Conservation (phyloP, 92 coral and sea anemone genomes). For the Umimayanthus kanabou region DNA sequence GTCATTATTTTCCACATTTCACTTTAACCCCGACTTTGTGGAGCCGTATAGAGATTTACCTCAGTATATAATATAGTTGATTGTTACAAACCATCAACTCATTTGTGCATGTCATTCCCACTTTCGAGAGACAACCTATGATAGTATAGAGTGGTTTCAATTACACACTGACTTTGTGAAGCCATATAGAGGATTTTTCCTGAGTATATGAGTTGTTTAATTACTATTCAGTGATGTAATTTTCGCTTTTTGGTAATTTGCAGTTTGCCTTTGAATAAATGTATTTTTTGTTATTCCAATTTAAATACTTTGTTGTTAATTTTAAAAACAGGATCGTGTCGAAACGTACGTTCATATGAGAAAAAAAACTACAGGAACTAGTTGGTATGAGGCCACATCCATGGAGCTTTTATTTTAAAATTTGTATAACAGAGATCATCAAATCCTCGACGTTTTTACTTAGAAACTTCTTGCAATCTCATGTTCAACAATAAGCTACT, state of each 20-base stretch:
- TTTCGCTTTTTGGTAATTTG: not conserved
- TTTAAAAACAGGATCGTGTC: not conserved
- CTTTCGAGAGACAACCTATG: too few species aligned
- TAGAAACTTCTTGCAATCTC: too few species aligned
- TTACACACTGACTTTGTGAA: not conserved
- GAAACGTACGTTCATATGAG: not conserved
- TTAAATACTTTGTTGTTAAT: not conserved
- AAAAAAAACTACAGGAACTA: not conserved
- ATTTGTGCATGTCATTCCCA: too few species aligned
- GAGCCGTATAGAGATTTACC: not conserved
- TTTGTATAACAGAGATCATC: too few species aligned
- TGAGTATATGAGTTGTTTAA: not conserved
- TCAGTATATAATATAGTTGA: too few species aligned
- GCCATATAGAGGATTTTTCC: not conserved
- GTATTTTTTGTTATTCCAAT: too few species aligned
- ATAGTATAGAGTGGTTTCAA: not conserved
- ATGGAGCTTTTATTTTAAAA: too few species aligned
- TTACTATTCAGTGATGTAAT: not conserved
- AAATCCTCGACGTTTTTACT: too few species aligned
- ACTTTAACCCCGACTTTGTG: not conserved
- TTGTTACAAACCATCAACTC: too few species aligned
- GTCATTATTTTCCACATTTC: not conserved
- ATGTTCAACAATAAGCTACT: not conserved
- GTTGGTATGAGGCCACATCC: too few species aligned
- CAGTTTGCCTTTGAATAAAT: not conserved